Conservation (phyloP, 2,797 vertebrate genomes). For the Rhyacichthys aspro region DNA sequence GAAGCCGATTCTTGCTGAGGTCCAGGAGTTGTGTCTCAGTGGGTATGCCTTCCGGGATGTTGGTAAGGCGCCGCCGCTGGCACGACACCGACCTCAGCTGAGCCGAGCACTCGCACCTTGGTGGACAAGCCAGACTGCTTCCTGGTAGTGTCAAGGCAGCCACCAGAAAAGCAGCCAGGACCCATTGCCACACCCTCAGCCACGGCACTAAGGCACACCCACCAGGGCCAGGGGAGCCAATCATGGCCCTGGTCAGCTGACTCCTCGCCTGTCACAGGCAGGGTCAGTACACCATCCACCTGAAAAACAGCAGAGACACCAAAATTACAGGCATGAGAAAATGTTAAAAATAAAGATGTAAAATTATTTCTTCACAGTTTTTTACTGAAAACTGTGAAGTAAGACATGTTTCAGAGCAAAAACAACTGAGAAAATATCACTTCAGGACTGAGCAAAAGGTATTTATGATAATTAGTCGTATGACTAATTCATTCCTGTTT, state of each 20-base stretch:
- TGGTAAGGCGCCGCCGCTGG: slow-evolving; percentile 87
- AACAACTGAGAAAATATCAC: slow-evolving; percentile 33
- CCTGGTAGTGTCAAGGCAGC: slow-evolving; percentile 78
- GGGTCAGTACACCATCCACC: slow-evolving; percentile 83
- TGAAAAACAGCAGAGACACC: slow-evolving; percentile 55
- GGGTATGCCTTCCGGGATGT: slow-evolving; percentile 95
- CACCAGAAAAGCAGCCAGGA: slow-evolving; percentile 76
- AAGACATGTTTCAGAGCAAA: slow-evolving; percentile 33
- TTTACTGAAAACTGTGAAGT: slow-evolving; percentile 21
- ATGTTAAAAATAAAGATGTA: not conserved
- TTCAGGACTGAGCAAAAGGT: slow-evolving; percentile 36
- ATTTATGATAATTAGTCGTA: slow-evolving; percentile 58
- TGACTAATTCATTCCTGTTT: slow-evolving; percentile 54
- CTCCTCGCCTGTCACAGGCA: slow-evolving; percentile 75
- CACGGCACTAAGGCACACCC: slow-evolving; percentile 80
- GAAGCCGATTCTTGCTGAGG: slow-evolving; percentile 94
- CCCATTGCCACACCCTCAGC: slow-evolving; percentile 65
- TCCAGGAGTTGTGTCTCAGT: slow-evolving; percentile 92
- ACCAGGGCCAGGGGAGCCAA: slow-evolving; percentile 82
- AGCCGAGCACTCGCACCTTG: slow-evolving; percentile 90
- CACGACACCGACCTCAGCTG: slow-evolving; percentile 89
- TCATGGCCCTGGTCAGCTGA: slow-evolving; percentile 78
- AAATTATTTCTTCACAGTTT: not conserved
- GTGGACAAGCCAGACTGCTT: slow-evolving; percentile 84
- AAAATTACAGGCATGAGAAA: slow-evolving; percentile 1